Conservation (phyloP, 92 coral and sea anemone genomes). For the Epizoanthus rinbou region DNA sequence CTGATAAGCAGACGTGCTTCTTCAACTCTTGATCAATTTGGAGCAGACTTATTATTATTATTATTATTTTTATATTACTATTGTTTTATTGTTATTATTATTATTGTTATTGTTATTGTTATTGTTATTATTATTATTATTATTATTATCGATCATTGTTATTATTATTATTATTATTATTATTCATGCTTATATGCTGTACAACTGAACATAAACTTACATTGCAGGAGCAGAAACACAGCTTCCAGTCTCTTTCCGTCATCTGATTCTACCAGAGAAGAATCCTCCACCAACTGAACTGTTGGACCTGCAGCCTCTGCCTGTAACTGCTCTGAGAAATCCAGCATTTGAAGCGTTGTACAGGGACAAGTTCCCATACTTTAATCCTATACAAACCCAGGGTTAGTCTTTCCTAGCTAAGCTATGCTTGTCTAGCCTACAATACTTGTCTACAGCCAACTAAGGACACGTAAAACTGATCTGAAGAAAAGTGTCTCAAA, state of each 20-base stretch:
- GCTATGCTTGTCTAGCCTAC: too few relatives aligned
- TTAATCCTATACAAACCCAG: slow-evolving; percentile 98
- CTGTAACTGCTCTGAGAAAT: slow-evolving; percentile 97
- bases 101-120: not conserved
- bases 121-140: not conserved
- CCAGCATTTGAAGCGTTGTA: slow-evolving; percentile 93
- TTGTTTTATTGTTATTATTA: not conserved
- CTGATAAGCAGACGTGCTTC: too few relatives aligned
- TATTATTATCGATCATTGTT: not conserved
- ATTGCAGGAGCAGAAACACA: slow-evolving; percentile 93
- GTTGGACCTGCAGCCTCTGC: slow-evolving; percentile 92
- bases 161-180: not conserved
- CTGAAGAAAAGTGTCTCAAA: too few relatives aligned
- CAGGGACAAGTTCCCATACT: slow-evolving; percentile 97
- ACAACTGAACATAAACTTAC: not conserved
- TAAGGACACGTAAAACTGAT: too few relatives aligned
- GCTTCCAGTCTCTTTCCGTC: slow-evolving; percentile 98
- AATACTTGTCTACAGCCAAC: too few relatives aligned
- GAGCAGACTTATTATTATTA: too few relatives aligned
- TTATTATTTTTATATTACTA: too few relatives aligned
- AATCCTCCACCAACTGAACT: slow-evolving; percentile 97
- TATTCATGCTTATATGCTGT: not conserved
- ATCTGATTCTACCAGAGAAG: slow-evolving; percentile 96
- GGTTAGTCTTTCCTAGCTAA: slow-evolving; percentile 46
- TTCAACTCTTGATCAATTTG: too few relatives aligned